phyloP scores from a whole-genome alignment of 2,113 vertebrate species.

The Aegithalos caudatus region DNA sequence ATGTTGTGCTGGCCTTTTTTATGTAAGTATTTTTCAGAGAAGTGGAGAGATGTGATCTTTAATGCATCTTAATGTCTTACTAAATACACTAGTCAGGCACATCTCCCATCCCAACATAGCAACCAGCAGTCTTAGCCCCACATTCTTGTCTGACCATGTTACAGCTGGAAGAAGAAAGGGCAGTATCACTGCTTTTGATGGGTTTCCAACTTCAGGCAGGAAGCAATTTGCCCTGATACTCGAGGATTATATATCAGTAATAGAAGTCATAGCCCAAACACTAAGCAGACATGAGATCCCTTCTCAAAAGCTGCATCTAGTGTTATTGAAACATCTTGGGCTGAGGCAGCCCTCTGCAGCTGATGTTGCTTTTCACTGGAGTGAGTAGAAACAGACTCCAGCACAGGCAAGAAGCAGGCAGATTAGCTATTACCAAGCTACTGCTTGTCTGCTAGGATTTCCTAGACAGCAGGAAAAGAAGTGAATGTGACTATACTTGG shows the following conservation, averaged over 20 bases:
- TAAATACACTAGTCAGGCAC: neutral
- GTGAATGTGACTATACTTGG: neutral
- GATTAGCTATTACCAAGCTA: neutral
- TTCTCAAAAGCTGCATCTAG: neutral
- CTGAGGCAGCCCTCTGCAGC: neutral
- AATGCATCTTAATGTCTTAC: neutral
- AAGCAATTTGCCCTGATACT: neutral
- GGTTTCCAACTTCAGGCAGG: neutral
- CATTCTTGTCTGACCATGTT: neutral
- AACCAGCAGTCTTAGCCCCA: neutral
- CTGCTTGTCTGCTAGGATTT: neutral
- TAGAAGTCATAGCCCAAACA: neutral
- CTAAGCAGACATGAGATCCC: neutral
- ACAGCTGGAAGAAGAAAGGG: neutral
- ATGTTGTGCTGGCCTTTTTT: neutral
- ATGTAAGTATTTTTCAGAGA: neutral
- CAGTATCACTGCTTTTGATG: neutral
- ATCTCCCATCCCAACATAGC: neutral
- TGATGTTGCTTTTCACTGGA: slow-evolving; percentile 11
- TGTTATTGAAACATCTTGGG: neutral
- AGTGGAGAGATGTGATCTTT: neutral
- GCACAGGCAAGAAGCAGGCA: neutral
- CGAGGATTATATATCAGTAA: neutral
- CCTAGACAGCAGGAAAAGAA: neutral
- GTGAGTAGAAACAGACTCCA: neutral